These are phyloP conservation scores for Petrosia ficiformis DNA, from an alignment of 37 sponge, comb jelly and placozoan species.

Conservation along the genomic window DNA sequence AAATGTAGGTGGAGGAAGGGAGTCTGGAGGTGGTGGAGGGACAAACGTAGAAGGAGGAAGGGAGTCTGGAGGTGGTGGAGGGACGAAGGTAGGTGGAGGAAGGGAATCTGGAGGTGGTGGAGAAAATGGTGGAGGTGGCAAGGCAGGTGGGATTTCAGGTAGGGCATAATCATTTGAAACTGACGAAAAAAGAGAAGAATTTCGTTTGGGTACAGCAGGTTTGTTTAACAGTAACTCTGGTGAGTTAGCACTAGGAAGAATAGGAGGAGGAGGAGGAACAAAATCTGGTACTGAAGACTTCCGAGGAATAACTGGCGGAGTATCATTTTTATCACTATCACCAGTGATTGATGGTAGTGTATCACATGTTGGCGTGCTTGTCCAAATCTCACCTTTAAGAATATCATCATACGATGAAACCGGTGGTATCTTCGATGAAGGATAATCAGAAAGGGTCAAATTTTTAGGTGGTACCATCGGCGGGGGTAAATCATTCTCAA, in stretches of 20 bases:
- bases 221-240: too few species aligned
- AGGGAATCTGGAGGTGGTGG: background rate
- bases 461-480: background rate
- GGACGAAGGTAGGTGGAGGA: too few species aligned
- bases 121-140: background rate
- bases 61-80: too few species aligned
- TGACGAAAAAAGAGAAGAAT: background rate
- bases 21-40: too few species aligned
- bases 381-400: background rate
- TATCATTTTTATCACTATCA: background rate
- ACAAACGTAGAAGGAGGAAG: too few species aligned
- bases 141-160: background rate
- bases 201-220: background rate
- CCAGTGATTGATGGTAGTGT: background rate
- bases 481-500: too few species aligned
- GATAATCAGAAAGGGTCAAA: background rate
- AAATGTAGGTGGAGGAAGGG: too few species aligned
- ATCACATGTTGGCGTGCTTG: background rate
- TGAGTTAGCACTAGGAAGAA: background rate
- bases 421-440: background rate
- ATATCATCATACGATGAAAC: background rate
- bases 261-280: background rate
- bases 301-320: constrained; percentile 3
- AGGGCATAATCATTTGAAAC: background rate
- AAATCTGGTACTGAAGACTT: background rate